These are phyloP conservation scores for Drosophila kanekoi DNA, from an alignment of 2,888 invertebrate genomes.

Conservation along the genomic window DNA sequence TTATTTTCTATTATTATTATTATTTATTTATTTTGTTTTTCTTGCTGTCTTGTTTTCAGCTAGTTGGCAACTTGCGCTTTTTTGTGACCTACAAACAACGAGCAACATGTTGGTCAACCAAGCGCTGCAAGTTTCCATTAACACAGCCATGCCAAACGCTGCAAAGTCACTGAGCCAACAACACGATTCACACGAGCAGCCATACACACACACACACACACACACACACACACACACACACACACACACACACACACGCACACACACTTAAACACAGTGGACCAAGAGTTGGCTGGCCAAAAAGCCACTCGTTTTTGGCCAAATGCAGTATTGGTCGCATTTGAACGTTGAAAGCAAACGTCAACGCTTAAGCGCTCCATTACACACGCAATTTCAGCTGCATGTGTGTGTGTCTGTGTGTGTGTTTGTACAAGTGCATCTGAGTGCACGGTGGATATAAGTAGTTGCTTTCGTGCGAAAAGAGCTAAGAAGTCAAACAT, in stretches of 20 bases:
- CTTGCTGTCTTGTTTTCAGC: background rate
- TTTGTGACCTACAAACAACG: constrained; percentile 82
- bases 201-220: background rate
- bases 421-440: constrained; percentile 30
- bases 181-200: constrained; percentile 17
- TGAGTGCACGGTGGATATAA: constrained; percentile 23
- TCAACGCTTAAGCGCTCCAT: constrained; percentile 68
- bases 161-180: constrained; percentile 60
- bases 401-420: constrained; percentile 13
- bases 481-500: constrained; percentile 10
- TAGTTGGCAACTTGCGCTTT: constrained; percentile 16
- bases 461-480: constrained; percentile 13
- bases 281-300: constrained; percentile 38
- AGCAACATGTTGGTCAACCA: constrained; percentile 82
- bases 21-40: constrained; percentile 1
- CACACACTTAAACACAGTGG: too few species aligned
- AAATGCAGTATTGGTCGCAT: constrained; percentile 43
- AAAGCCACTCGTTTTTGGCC: constrained; percentile 40
- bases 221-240: constrained; percentile 14
- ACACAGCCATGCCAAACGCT: constrained; percentile 64
- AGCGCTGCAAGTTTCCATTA: constrained; percentile 82
- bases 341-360: constrained; percentile 62
- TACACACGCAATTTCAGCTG: constrained; percentile 41
- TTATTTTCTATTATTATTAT: background rate
- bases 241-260: background rate